phyloP scores from a whole-genome alignment of 2,888 invertebrate species.

The Ennomos quercinarius region DNA sequence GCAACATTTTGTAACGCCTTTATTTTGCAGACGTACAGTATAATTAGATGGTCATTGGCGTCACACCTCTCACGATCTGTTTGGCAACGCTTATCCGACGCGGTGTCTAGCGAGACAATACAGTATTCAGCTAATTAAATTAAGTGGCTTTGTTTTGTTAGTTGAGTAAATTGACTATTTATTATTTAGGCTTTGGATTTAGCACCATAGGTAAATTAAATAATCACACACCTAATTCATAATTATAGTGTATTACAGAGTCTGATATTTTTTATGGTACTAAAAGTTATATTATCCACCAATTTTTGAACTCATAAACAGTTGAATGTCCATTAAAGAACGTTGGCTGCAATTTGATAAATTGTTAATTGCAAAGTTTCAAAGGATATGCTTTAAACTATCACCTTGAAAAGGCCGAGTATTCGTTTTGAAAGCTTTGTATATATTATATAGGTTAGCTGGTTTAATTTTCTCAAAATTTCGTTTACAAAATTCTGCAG shows the following conservation, averaged over 20 bases:
- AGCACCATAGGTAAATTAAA: no score
- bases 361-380: no score
- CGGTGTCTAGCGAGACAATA: slow-evolving; percentile 41
- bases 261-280: neutral
- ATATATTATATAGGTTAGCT: no score
- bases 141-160: slow-evolving; percentile 23
- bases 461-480: neutral
- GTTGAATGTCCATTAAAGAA: no score
- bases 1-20: slow-evolving; percentile 33
- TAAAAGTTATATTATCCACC: neutral
- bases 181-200: no score
- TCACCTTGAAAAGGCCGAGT: neutral
- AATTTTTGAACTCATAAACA: neutral
- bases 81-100: slow-evolving; percentile 50
- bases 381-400: neutral
- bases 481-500: no score
- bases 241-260: no score
- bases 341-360: no score
- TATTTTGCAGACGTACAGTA: slow-evolving; percentile 40
- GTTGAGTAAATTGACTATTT: slow-evolving; percentile 11
- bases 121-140: slow-evolving; percentile 17
- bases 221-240: no score
- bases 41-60: slow-evolving; percentile 51
- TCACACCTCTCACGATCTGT: slow-evolving; percentile 55
- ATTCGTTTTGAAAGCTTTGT: no score